phyloP scores from a whole-genome alignment of 1,140 invertebrate species.

The Bombus impatiens region DNA sequence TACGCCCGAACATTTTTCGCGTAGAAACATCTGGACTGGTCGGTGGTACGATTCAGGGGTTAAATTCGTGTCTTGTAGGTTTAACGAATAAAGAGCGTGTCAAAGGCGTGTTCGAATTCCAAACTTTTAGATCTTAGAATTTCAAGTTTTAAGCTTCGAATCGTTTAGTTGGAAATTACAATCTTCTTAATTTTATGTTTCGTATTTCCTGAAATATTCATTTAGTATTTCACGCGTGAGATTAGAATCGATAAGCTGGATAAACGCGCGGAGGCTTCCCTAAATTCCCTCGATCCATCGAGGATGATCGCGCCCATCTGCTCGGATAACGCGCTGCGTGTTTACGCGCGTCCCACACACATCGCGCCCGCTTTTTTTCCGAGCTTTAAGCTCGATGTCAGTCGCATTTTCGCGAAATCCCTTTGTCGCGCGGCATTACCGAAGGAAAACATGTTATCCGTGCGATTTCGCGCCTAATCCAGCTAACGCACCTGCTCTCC shows the following conservation, averaged over 20 bases:
- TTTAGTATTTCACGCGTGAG: too few species aligned
- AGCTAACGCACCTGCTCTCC: conserved; percentile 44
- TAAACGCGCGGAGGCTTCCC: not conserved
- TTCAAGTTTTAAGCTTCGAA: not conserved
- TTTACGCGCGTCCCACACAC: conserved; percentile 32
- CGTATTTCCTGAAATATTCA: too few species aligned
- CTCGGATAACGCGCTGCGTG: conserved; percentile 5
- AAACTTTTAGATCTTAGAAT: not conserved
- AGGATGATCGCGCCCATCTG: conserved; percentile 13
- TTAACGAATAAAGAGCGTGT: not conserved
- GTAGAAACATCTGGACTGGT: not conserved
- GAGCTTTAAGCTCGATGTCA: conserved; percentile 45
- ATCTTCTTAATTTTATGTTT: too few species aligned
- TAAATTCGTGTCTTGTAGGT: not conserved
- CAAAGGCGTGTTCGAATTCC: not conserved
- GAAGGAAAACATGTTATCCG: conserved; percentile 49
- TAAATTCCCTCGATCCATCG: not conserved
- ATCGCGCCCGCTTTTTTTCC: not conserved
- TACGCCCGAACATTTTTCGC: not conserved
- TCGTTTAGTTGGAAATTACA: too few species aligned
- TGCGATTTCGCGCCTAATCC: conserved; percentile 58
- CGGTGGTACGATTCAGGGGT: not conserved
- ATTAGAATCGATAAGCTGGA: not conserved
- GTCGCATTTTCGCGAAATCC: conserved; percentile 38
- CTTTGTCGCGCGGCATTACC: conserved; percentile 44